Evolutionary conservation across 2,888 invertebrate genomes (phyloP), one percentile per base, ranked within the genome.

Genomic region (Holacanthella duospinosa): DNA sequence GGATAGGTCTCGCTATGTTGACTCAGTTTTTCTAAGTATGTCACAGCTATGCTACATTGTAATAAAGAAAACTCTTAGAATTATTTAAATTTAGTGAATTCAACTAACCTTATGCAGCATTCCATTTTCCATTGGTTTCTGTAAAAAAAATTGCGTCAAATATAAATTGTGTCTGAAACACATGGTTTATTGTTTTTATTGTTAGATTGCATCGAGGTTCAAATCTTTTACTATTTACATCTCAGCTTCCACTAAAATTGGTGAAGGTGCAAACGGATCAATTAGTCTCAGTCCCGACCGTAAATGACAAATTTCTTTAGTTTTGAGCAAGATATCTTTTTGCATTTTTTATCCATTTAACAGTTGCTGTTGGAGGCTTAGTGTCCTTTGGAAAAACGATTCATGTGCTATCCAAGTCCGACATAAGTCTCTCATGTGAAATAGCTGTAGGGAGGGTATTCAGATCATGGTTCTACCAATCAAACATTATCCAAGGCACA

Each of bases 231-330:
- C 25, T 3, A 74, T 80, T 6, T 76, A 77, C 68, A 77, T 79
- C 1, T 71, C 77, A 62, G 79, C 79, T 28, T 77, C 74, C 67
- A 80, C 79, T 2, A 71, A 77, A 58, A 77, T 76, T 62, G 80
- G 80, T 12, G 76, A 78, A 62, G 79, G 79, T 16, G 80, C 76
- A 3, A 55, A 55, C 25, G 29, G 19, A 36, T 78, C 80, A n/a
- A 80, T 81, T 19, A 28, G 9, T 55, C 25, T 55, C 16, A 12
- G n/a, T 55, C 48, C 12, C 21, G 48, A 48, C 4, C 48, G 48
- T 48, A 48, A 48, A 4, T n/a, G n/a, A n/a, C n/a, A n/a, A n/a
- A n/a, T n/a, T n/a, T n/a, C n/a, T n/a, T n/a, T n/a, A n/a, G n/a
- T n/a, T n/a, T n/a, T n/a, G n/a, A n/a, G n/a, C n/a, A n/a, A n/a